A percentile compares a stretch with the other conserved stretches of the same genome.
Conservation (phyloP, 2,113 vertebrate genomes). For the Oryzias melastigma region DNA sequence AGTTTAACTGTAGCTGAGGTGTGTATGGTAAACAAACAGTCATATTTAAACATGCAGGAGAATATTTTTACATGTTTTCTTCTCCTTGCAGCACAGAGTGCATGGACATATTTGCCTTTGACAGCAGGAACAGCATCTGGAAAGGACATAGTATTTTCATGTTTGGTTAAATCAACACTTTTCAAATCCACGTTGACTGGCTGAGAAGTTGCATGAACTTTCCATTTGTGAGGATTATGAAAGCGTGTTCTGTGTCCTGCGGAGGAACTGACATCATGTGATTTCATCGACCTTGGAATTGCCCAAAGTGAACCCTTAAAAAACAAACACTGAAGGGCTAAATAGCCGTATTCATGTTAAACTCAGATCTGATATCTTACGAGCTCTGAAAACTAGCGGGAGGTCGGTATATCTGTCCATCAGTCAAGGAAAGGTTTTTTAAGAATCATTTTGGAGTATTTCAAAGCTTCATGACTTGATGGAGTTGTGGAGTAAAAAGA, state of each 20-base stretch:
- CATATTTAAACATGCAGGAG: slow-evolving; percentile 36
- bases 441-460: neutral
- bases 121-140: slow-evolving; percentile 42
- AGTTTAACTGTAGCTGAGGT: slow-evolving; percentile 17
- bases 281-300: slow-evolving; percentile 14
- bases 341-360: neutral
- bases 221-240: slow-evolving; percentile 26
- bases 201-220: slow-evolving; percentile 21
- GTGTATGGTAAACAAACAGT: slow-evolving; percentile 28
- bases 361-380: neutral
- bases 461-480: neutral
- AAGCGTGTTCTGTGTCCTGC: slow-evolving; percentile 17
- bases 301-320: slow-evolving; percentile 8
- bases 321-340: neutral
- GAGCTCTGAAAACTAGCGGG: neutral
- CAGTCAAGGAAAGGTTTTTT: neutral
- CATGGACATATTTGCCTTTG: slow-evolving; percentile 32
- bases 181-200: slow-evolving; percentile 33
- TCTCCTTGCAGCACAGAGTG: slow-evolving; percentile 34
- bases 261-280: slow-evolving; percentile 24
- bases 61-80: slow-evolving; percentile 26
- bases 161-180: slow-evolving; percentile 34
- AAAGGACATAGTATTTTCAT: slow-evolving; percentile 30
- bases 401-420: slow-evolving; percentile 2
- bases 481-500: neutral